Evolutionary conservation across 2,888 invertebrate genomes (phyloP), one percentile per base, ranked within the genome.

Genomic region (Autographa gamma): DNA sequence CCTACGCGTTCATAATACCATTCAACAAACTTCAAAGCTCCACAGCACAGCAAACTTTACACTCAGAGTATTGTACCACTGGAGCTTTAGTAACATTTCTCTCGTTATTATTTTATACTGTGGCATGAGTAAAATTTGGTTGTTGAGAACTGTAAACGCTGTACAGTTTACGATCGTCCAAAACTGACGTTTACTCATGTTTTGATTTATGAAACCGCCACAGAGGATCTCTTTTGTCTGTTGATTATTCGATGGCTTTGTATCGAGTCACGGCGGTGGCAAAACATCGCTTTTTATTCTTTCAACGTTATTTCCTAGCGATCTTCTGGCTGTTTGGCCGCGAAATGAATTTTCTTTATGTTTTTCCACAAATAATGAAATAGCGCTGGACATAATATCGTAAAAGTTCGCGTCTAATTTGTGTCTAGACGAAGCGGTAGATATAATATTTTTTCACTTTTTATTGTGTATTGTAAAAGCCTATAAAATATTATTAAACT

Each of bases 181-280:
- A 87, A 89, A 89, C 80, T 88, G 92, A 92, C 91, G 88, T 92
- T 92, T 91, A 92, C 89, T 90, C 80, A 67, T 80, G 85, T 90
- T 91, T 88, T 92, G 92, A 93, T 92, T 93, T 91, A 92, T 91
- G 90, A 83, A 85, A 82, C 84, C 82, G 76, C 76, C 68, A 66
- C 80, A 83, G 83, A 85, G 73, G 78, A 79, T 83, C 84, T 86
- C 85, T 84, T 88, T 87, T 89, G 88, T 89, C 87, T 77, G 86
- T 87, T 88, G 87, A 90, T 90, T 87, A 89, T 88, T 87, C 80
- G 82, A 86, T 86, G 66, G 68, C 65, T 60, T 65, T 62, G 66
- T 66, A 74, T 71, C 64, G 59, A 84, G 84, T 82, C 83, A 80
- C 82, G 73, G 69, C 68, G 76, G 68, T 73, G 67, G 70, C 78